Base-by-base conservation (phyloP, 2,888 invertebrate species). In the Tryphoninae sp. region DNA sequence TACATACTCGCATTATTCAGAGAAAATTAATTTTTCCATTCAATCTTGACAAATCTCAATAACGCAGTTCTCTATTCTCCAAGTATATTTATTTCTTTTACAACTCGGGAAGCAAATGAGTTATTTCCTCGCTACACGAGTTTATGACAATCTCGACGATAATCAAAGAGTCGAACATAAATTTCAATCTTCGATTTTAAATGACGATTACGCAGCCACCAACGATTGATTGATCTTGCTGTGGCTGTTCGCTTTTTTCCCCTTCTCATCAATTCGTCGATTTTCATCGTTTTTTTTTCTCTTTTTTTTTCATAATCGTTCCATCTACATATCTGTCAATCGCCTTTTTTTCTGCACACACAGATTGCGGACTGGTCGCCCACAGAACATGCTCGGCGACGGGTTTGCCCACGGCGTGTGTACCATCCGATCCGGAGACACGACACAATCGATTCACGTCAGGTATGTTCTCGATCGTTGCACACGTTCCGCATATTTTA, bases 381-480 rank as follows among this genome's bases (percentile, higher is more conserved):
- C 96, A 96, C 92, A 93, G 95, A 83, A 95, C 95, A 83, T 96
- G 96, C 91, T 93, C 94, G 64, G 94, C 94, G 58, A 94, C 94
- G 78, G 95, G 95, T 81, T 91, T 95, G 84, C 93, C 94, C 64
- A 86, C 88, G 72, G 91, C 93, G 78, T 95, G 95, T 89, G 90
- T 93, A 82, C 92, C 93, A 81, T 90, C 89, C 61, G 89, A 90
- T 72, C 88, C 87, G 84, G 88, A 88, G 80, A 86, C 86, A 78
- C 90, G 88, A 64, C 86, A 85, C 86, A 89, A 87, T 83, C 89
- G 89, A 88, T 90, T 90, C 85, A 87, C 88, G 82, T 90, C 91
- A 85, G 91, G 92, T 92, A 86, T 87, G 87, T 75, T 78, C 53
- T 55, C 67, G 33, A 51, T 67, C 26, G 16, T 58, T 53, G 53